Evolutionary conservation across 1,140 invertebrate species (phyloP).

Genomic region (Cheumatopsyche charites): DNA sequence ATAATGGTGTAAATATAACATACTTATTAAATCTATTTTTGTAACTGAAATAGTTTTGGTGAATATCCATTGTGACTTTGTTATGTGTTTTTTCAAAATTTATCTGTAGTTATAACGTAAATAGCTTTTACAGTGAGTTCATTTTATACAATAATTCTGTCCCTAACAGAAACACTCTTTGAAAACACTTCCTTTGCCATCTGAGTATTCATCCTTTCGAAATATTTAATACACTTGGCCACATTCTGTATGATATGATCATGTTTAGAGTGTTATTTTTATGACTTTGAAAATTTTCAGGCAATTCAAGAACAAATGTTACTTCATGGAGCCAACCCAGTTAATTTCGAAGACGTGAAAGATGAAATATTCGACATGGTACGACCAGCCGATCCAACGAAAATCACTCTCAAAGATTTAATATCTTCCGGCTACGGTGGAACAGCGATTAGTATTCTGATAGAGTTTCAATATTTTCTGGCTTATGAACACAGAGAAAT

Average conservation of each 20-base stretch:
- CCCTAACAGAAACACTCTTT: no score
- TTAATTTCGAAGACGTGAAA: conserved; percentile 93
- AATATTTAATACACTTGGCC: no score
- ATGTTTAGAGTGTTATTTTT: no score
- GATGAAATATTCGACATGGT: conserved; percentile 99
- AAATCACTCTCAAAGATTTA: conserved; percentile 89
- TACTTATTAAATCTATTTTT: no score
- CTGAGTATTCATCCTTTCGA: no score
- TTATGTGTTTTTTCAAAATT: neutral
- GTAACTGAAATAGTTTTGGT: no score
- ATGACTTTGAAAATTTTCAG: conserved; percentile 58
- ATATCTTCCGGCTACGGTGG: conserved; percentile 85
- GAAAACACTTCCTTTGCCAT: no score
- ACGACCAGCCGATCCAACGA: conserved; percentile 80
- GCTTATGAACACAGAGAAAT: conserved; percentile 93
- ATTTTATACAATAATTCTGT: neutral
- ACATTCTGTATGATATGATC: no score
- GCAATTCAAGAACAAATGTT: conserved; percentile 91
- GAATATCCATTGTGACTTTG: no score
- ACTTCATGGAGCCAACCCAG: conserved; percentile 81
- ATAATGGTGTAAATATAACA: no score
- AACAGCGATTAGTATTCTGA: conserved; percentile 91
- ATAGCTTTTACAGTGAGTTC: neutral
- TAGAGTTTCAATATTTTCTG: conserved; percentile 97
- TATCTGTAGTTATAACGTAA: conserved; percentile 1